Base-by-base conservation (phyloP, 2,888 invertebrate genomes). In the Synergus umbraculus region DNA sequence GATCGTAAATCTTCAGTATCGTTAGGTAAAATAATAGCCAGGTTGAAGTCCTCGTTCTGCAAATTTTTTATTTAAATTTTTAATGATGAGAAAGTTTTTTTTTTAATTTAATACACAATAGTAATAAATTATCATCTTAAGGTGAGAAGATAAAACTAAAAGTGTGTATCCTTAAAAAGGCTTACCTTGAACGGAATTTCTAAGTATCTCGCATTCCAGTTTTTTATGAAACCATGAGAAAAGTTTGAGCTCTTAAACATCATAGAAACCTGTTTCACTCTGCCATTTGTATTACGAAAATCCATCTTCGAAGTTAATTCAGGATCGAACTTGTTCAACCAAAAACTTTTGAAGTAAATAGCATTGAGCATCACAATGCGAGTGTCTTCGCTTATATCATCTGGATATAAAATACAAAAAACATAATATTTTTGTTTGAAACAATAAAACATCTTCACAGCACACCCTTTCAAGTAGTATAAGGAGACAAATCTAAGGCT, bases 321-420 rank as follows among this genome's bases (percentile, higher is more conserved):
- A 0, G 92, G 87, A 49, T 95, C 91, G 90, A 98, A 98, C 84
- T 94, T 93, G 76, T 94, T 91, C 67, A 93, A 90, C 97, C 97
- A 98, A 76, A 93, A 93, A 12, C 96, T 96, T 93, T 97, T 97
- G 92, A 98, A 97, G 90, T 97, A 97, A 76, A 98, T 94, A 2
- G 97, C 97, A 91, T 97, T 97, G 5, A 97, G 94, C 7, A 98
- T 93, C 4, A 97, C 95, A 67, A 97, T 91, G 82, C 95, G 93
- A 3, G 96, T 96, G 0, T 93, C 89, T 0, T 86, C 85, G 87
- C 93, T 89, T 4, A 97, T 91, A 87, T 93, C 93, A 86, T 93
- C 95, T 93, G 83, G 41, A 85, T 67, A 81, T 49, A 83, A 64
- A 46, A 66, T 44, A 78, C 79, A 44, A 43, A 65, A 65, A 41